Base-by-base conservation (phyloP, 2,888 invertebrate genomes). In the Ligdia adustata region DNA sequence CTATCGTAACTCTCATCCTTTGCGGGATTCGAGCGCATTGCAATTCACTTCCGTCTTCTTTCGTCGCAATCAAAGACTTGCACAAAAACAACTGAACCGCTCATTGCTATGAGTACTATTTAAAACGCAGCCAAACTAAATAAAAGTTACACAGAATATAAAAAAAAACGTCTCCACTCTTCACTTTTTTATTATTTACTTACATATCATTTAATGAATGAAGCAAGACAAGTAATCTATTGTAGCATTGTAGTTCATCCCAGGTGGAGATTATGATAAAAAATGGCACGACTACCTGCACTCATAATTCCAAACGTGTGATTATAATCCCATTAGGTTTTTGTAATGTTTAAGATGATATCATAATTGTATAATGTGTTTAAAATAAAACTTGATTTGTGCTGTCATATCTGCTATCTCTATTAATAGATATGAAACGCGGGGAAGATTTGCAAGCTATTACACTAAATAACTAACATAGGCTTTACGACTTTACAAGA, bases 1-100 rank as follows among this genome's bases (percentile, higher is more conserved):
- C 59, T 62, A 69, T 68, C 68, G n/a, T 69, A 62, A 62, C 57
- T 66, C 64, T 55, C 37, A 53, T 49, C 69, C 65, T 71, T 72
- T 69, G 66, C 66, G 64, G 70, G 68, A 75, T 73, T 70, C 68
- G 66, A 71, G 66, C 64, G 69, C 71, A 78, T 75, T 78, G 75
- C 75, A 69, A 75, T 75, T 75, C 68, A 66, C 69, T 53, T 49
- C 44, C 34, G 35, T 41, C 39, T 54, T 35, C 5, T 72, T 71
- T 68, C 63, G 54, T 67, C 60, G 69, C 67, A 73, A 73, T 73
- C 69, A 72, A 66, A 66, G 60, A 64, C 66, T 66, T 62, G 59
- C 62, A 68, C 66, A 71, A 77, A 69, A 77, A 37, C 31, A 38
- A 44, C 37, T 27, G 26, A 26, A 70, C 66, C 32, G 28, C 33